These are phyloP conservation scores for Agraylea sexmaculata DNA, from an alignment of 1,140 invertebrate genomes.

Conservation along the genomic window DNA sequence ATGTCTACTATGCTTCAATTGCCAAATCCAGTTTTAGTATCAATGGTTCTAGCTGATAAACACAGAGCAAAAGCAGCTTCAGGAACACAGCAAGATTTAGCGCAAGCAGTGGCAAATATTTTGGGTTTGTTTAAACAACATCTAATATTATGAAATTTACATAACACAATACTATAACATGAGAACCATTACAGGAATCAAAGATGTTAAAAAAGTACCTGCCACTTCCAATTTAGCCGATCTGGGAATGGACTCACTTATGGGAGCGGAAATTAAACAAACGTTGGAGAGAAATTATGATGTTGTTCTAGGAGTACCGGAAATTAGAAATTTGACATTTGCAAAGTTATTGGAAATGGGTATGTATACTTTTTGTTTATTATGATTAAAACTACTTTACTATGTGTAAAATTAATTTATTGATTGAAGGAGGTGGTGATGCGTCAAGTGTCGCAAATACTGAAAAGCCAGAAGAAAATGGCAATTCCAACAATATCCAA, in stretches of 20 bases:
- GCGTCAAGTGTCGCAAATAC: background rate
- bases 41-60: constrained; percentile 70
- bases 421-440: constrained; percentile 11
- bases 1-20: constrained; percentile 84
- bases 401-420: background rate
- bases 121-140: constrained; percentile 43
- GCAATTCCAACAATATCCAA: constrained; percentile 23
- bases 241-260: constrained; percentile 92
- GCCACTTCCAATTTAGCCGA: constrained; percentile 69
- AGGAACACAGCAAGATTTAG: constrained; percentile 42
- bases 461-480: constrained; percentile 13
- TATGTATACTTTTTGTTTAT: constrained; percentile 4
- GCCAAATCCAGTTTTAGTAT: constrained; percentile 72
- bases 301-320: constrained; percentile 73
- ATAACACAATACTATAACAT: background rate
- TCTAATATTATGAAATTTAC: background rate
- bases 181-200: constrained; percentile 42
- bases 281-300: constrained; percentile 88
- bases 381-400: background rate
- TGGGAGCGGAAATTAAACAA: constrained; percentile 97
- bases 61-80: constrained; percentile 40
- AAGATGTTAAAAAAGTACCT: constrained; percentile 68
- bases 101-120: constrained; percentile 71
- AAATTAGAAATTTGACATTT: constrained; percentile 75
- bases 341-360: constrained; percentile 58